Evolutionary conservation across 1,140 invertebrate genomes (phyloP), one percentile per base, ranked within the genome.

Genomic region (Goniozus legneri): DNA sequence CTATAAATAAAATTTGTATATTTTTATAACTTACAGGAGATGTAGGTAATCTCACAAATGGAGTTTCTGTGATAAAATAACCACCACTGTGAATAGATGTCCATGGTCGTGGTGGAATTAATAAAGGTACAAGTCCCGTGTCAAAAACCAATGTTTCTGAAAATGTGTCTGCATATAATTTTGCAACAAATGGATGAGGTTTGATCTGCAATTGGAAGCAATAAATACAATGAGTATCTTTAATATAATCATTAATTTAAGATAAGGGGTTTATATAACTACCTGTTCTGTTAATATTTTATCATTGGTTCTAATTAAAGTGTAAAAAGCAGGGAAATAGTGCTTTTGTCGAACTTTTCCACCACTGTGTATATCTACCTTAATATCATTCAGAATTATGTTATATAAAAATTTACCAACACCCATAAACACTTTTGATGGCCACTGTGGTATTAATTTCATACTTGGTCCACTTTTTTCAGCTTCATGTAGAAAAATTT

Each of bases 351-450:
- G 8, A 8, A 43, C 21, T 10, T 14, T 30, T 31, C 35, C 20
- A 18, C 14, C 7, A 30, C 24, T 44, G 10, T 47, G 57, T 15
- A 84, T 74, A 69, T 92, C 82, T 47, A 94, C 80, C 75, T 92
- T 92, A 8, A 94, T 75, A 69, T 95, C 90, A 37, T 86, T 83
- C 47, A 94, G 78, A 8, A 96, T 86, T 21, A 95, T 90, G 40
- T 89, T 85, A 62, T 92, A 94, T 0, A 96, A 76, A 67, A 94
- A 93, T 58, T 86, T 86, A 14, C 93, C 93, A 22, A 89, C 74
- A 32, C 77, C 79, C 12, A 71, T 64, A 3, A 83, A 62, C 8
- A 86, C 77, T 50, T 77, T 71, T 3, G 64, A 55, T 0, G 88
- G 84, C 90, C 89, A 93, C 1, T 68, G n/a, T 10, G 24, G 61